Base-by-base conservation (phyloP, 1,140 invertebrate genomes). In the Zelostemma sp. region DNA sequence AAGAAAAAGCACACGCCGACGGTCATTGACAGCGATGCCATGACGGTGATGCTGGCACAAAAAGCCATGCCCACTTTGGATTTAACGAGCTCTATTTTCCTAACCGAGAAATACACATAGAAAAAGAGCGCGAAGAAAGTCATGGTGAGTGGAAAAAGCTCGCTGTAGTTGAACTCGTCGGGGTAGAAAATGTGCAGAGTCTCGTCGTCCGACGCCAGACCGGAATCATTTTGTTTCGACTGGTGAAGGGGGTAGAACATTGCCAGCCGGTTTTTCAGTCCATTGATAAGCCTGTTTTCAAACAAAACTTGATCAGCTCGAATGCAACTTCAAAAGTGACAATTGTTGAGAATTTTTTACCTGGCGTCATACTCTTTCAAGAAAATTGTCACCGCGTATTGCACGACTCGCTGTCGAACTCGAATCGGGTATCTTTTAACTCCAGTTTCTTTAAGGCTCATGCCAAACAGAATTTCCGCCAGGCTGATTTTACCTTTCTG, bases 1-100 rank as follows among this genome's bases (percentile, higher is more conserved):
- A 98, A 97, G 76, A 96, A 93, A 71, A 96, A 93, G 84, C 96
- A 98, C 15, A 98, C 88, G 17, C 97, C 97, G 68, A 97, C 89
- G 1, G 96, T 97, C 93, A 98, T 98, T 1, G 93, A 90, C 1
- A 99, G 83, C 18, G 96, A 97, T 1, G 93, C 91, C 1, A 96
- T 88, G 0, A 98, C 93, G 1, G 96, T 97, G 2, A 94, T 78
- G 4, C 96, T 92, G 1, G 96, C 95, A 80, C 93, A 93, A 33
- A 97, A 89, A 0, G 97, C 95, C 74, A 99, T 90, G 1, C 94
- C 92, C 50, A 96, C 85, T 85, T 98, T 97, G 1, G 95, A 97
- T 75, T 95, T 94, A 9, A 99, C 92, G 50, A 96, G 89, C 79
- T 97, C 95, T 46, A 98, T 95, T 88, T 98, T 96, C 76, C 95